Evolutionary conservation across 2,888 invertebrate species (phyloP).

Genomic region (Athripsodes cinereus): DNA sequence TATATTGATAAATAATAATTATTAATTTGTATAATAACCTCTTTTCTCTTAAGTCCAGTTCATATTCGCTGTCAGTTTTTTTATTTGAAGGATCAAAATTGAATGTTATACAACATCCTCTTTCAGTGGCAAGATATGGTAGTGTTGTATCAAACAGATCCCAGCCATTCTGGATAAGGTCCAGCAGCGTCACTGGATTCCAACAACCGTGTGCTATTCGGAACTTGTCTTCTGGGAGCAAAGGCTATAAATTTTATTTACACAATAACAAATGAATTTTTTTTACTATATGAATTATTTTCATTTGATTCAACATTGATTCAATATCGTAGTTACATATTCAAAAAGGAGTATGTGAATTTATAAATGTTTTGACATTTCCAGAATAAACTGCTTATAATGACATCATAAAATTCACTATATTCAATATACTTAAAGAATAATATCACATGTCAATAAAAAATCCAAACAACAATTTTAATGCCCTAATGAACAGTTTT

Average conservation of each 20-base stretch:
- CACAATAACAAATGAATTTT: no score
- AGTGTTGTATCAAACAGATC: slow-evolving; percentile 89
- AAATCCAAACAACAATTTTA: no score
- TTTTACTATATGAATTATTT: no score
- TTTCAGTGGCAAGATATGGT: slow-evolving; percentile 62
- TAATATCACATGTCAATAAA: no score
- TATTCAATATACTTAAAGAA: no score
- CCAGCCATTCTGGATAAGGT: slow-evolving; percentile 69
- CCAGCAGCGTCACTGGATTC: slow-evolving; percentile 65
- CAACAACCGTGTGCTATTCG: slow-evolving; percentile 73
- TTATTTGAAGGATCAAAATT: slow-evolving; percentile 27
- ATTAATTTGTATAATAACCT: background rate
- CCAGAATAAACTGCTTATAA: no score
- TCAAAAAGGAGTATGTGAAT: no score
- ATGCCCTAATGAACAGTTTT: no score
- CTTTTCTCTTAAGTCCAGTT: slow-evolving; percentile 11
- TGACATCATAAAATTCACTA: no score
- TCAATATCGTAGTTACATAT: no score
- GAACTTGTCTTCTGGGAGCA: slow-evolving; percentile 62
- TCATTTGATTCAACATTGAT: no score
- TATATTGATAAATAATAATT: background rate
- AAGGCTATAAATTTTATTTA: slow-evolving; percentile 51
- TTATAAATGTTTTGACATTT: no score
- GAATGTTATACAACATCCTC: slow-evolving; percentile 61
- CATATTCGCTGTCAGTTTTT: slow-evolving; percentile 40